Percentiles rank a stretch among this genome's conserved stretches.
These are phyloP conservation scores for Cygnus olor DNA, from an alignment of 2,797 vertebrate species.

Conservation along the genomic window DNA sequence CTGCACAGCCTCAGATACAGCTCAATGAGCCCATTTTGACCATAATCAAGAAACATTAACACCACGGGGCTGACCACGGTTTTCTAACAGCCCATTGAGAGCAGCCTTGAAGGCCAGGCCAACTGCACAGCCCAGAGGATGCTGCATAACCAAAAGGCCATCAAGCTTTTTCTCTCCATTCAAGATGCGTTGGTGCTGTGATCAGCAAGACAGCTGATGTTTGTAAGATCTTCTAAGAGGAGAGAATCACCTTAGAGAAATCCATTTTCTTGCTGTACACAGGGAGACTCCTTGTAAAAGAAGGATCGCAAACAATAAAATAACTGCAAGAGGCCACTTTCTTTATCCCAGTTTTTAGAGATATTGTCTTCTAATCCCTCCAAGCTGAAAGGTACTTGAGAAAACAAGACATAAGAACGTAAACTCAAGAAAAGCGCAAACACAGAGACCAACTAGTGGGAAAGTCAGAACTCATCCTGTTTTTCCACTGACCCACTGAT, in stretches of 20 bases:
- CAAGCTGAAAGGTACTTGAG: neutral
- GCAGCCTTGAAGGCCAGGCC: neutral
- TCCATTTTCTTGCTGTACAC: neutral
- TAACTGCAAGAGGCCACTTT: neutral
- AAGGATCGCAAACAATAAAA: neutral
- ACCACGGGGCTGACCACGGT: neutral
- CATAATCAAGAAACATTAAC: neutral
- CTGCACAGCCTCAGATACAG: neutral
- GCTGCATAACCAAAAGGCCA: neutral
- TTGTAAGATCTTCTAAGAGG: neutral
- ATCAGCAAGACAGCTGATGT: neutral
- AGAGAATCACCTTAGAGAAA: neutral
- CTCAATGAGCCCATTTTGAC: neutral
- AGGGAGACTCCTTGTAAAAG: neutral
- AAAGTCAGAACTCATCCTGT: neutral
- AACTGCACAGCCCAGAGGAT: neutral
- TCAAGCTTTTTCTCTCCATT: neutral
- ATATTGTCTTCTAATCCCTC: neutral
- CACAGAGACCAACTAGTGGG: neutral
- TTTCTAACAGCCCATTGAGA: neutral
- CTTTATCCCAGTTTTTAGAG: neutral
- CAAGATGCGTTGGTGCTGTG: neutral
- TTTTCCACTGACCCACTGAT: neutral
- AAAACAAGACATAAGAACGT: neutral
- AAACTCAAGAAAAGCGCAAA: neutral